Evolutionary conservation across 2,888 invertebrate genomes (phyloP).

Genomic region (Dysmachus trigonus): DNA sequence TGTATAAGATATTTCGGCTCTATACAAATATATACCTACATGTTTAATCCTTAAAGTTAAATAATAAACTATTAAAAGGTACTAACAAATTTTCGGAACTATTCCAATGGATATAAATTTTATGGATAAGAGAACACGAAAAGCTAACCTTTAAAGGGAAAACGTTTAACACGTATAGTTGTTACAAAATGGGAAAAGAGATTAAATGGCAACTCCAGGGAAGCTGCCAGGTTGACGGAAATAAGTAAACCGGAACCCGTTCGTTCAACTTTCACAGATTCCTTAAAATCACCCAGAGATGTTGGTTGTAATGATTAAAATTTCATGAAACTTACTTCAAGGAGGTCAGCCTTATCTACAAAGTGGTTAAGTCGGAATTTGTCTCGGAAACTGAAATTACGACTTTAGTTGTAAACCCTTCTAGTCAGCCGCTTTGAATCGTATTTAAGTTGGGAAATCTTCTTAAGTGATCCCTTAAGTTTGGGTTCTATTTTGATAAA

Average conservation of each 20-base stretch:
- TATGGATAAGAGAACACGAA: background rate
- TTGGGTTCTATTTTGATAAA: background rate
- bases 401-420: slow-evolving; percentile 4
- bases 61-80: background rate
- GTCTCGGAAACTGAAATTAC: slow-evolving; percentile 16
- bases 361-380: background rate
- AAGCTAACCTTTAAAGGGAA: background rate
- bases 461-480: slow-evolving; percentile 18
- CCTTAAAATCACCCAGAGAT: background rate
- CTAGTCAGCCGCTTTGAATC: background rate
- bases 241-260: background rate
- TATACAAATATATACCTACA: too few species aligned
- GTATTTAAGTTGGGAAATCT: slow-evolving; percentile 12
- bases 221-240: background rate
- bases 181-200: background rate
- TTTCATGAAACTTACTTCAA: background rate
- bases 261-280: background rate
- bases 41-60: background rate
- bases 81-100: background rate
- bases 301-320: background rate
- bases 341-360: slow-evolving; percentile 1
- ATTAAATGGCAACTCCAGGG: background rate
- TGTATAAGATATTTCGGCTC: too few species aligned
- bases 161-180: background rate
- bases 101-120: background rate